phyloP scores from a whole-genome alignment of 2,113 vertebrate genomes.

The Megaceryle torquata region DNA sequence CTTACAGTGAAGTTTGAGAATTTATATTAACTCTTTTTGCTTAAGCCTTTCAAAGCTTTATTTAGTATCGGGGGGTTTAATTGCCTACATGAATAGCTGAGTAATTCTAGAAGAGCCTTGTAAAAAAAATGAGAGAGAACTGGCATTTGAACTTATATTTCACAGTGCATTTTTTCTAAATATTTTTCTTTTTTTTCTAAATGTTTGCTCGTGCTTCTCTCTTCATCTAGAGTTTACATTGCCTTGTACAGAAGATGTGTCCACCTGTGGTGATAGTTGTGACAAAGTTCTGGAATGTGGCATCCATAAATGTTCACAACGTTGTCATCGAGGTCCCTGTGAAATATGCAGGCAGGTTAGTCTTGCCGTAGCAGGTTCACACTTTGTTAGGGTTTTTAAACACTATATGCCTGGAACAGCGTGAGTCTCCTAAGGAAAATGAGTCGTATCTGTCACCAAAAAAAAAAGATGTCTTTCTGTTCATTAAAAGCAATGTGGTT shows the following conservation, averaged over 20 bases:
- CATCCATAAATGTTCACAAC: conserved; percentile 92
- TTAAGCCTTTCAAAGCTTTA: neutral
- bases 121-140: neutral
- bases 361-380: neutral
- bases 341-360: conserved; percentile 94
- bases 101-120: neutral
- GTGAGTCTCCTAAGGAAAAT: neutral
- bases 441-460: neutral
- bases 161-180: neutral
- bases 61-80: neutral
- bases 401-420: neutral
- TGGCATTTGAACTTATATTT: neutral
- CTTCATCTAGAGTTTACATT: conserved; percentile 80
- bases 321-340: conserved; percentile 92
- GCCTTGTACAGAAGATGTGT: conserved; percentile 93
- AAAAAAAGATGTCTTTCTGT: neutral
- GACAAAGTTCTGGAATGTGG: conserved; percentile 88
- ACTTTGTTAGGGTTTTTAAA: neutral
- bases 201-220: neutral
- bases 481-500: neutral
- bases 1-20: neutral
- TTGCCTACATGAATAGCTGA: neutral
- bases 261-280: conserved; percentile 93
- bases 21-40: neutral
- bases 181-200: neutral